These are phyloP conservation scores for Bucco capensis DNA, from an alignment of 2,113 vertebrate genomes.

Conservation along the genomic window DNA sequence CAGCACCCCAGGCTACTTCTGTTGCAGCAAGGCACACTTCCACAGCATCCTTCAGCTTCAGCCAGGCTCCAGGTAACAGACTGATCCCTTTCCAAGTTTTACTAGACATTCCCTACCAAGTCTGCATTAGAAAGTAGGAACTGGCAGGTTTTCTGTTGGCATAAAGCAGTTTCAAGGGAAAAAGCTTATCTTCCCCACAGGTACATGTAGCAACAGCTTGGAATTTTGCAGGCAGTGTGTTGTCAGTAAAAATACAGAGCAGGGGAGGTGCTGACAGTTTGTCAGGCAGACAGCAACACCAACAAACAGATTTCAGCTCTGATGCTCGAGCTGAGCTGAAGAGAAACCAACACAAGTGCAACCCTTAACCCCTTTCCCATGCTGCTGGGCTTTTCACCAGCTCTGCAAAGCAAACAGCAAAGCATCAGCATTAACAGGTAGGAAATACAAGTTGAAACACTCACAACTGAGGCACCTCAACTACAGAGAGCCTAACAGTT, in stretches of 20 bases:
- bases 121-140: neutral
- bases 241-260: neutral
- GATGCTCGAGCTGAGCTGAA: neutral
- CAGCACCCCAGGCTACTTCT: neutral
- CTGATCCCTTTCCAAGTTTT: neutral
- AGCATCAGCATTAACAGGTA: rapidly evolving
- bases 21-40: neutral
- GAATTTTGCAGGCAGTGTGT: neutral
- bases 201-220: neutral
- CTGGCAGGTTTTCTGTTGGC: neutral
- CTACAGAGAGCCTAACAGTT: neutral
- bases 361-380: neutral
- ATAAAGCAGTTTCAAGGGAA: neutral
- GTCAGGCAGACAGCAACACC: neutral
- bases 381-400: neutral
- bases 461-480: neutral
- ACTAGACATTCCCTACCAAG: neutral
- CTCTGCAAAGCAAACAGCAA: neutral
- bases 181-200: neutral
- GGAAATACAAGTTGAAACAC: neutral
- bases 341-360: neutral
- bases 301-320: neutral
- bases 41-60: neutral
- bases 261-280: neutral
- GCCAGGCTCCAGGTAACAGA: neutral